phyloP scores from a whole-genome alignment of 2,113 vertebrate genomes.

The Micromys minutus region DNA sequence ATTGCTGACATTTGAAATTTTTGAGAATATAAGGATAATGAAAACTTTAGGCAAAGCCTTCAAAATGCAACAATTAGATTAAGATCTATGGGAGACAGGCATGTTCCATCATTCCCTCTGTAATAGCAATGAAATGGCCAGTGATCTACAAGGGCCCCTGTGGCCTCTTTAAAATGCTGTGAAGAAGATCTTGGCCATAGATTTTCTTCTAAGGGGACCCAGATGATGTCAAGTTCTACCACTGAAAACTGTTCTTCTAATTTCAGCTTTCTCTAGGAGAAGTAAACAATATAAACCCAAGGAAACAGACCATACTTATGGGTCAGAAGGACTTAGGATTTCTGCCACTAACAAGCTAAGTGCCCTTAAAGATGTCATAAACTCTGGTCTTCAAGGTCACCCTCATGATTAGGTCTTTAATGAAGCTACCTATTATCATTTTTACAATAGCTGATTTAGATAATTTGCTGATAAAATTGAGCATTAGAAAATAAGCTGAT shows the following conservation, averaged over 20 bases:
- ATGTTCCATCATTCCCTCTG: not conserved
- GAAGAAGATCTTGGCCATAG: not conserved
- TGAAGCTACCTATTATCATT: not conserved
- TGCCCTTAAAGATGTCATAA: not conserved
- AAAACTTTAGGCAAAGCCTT: not conserved
- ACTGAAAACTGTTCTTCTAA: not conserved
- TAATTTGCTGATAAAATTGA: not conserved
- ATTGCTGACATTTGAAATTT: constrained; percentile 12
- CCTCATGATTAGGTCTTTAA: not conserved
- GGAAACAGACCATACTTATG: not conserved
- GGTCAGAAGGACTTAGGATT: not conserved
- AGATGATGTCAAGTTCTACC: not conserved
- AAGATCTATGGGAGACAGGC: not conserved
- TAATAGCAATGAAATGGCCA: not conserved
- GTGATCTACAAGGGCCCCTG: not conserved
- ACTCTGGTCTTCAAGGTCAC: not conserved
- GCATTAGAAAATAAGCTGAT: not conserved
- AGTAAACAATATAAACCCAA: not conserved
- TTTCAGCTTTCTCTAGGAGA: not conserved
- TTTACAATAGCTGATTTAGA: not conserved
- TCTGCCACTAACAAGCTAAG: not conserved
- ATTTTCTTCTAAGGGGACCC: not conserved
- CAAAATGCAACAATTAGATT: constrained; percentile 8
- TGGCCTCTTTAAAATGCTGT: not conserved
- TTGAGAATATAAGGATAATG: not conserved